Evolutionary conservation across 2,113 vertebrate species (phyloP), one percentile per base, ranked within the genome.

Genomic region (Centrocercus urophasianus): DNA sequence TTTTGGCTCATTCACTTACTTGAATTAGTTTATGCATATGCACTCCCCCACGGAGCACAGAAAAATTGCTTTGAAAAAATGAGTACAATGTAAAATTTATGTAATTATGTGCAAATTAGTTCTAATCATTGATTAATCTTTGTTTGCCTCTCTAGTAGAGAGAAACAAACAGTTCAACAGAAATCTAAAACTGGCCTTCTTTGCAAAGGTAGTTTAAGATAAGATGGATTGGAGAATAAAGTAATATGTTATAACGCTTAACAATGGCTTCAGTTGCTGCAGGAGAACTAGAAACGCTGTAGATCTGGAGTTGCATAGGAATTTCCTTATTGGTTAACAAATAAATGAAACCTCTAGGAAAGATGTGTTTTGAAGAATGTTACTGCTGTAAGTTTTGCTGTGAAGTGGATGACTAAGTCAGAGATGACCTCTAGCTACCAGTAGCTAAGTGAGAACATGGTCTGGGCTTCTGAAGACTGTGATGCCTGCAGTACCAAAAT

Each of bases 381-480:
- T 36, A 7, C 15, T 42, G 4, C 6, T 10, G 8, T 5, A 13
- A 69, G 8, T 67, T 75, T 70, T 50, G 7, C 27, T 63, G 7
- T 74, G 63, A n/a, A 22, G 10, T 2, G 2, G 45, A 3, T n/a
- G 13, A 6, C 5, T 19, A 36, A 17, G n/a, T 40, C 13, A 43
- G 34, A 71, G n/a, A 4, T 48, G 9, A 36, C 24, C 10, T 73
- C 59, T 28, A 14, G 8, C 34, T 59, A 30, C 15, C 3, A 21
- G 1, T 54, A n/a, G 43, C 50, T 40, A 25, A 18, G 30, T 13
- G 5, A 5, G 3, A 43, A 13, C 17, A 15, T 7, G 7, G 5
- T 0, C 1, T 54, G 19, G 38, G 22, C 5, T 9, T 19, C 25
- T 73, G 40, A n/a, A 36, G 0, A 5, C 13, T 19, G 13, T 59